Base-by-base conservation (phyloP, 2,113 vertebrate genomes). In the Eleginops maclovinus region DNA sequence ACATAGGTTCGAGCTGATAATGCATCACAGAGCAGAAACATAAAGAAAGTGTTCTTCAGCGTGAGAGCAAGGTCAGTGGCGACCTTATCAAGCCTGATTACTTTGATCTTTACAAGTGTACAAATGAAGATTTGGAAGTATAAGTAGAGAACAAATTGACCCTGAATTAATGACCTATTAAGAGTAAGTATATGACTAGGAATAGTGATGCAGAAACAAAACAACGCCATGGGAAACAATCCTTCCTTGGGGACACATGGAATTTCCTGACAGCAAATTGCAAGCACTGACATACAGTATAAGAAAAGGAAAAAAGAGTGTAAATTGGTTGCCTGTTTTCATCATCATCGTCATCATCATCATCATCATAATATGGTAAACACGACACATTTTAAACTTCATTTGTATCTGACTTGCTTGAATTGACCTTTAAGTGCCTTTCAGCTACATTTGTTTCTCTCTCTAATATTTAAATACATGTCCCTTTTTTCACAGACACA, bases 21-120 rank as follows among this genome's bases (percentile, higher is more conserved):
- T 31, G 36, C 46, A 55, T 72, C 50, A 64, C 44, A 67, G 54
- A 56, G 17, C 65, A 22, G 22, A 9, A 51, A 61, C 46, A 60
- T 64, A 44, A n/a, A n/a, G n/a, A n/a, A n/a, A n/a, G n/a, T n/a
- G n/a, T n/a, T n/a, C n/a, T n/a, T 85, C 58, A 63, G 9, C 2
- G 43, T 22, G 31, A 77, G 2, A 43, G 22, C n/a, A 28, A 22
- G 68, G 36, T 70, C 46, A 44, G 28, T 16, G 9, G 53, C 41
- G 67, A 88, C 11, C 4, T 76, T 82, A 83, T 79, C 66, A 81
- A 13, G 66, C 53, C n/a, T 82, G 54, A 41, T 43, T 46, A 71
- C 59, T 75, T 77, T 75, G 41, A 82, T 77, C 40, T 70, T 72
- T 75, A 70, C 59, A 75, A 75, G 71, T 71, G 80, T 69, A 75